Conservation (phyloP, 2,113 vertebrate genomes). For the Aptenodytes patagonicus region DNA sequence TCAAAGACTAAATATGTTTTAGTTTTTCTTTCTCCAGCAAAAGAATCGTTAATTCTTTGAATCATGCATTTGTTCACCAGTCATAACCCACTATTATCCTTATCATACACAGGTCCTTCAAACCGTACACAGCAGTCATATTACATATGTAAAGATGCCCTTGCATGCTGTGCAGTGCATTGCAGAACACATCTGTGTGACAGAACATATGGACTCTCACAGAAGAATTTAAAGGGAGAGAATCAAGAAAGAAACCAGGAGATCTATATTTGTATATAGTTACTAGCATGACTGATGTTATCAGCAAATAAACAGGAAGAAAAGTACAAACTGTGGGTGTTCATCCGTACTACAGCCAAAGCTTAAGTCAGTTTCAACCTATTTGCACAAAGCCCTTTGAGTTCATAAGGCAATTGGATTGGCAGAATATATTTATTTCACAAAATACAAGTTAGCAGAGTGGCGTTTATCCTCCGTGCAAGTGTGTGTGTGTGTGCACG, state of each 20-base stretch:
- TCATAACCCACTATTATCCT: not conserved
- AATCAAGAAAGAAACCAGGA: not conserved
- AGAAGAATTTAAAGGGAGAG: not conserved
- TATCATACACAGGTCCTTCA: not conserved
- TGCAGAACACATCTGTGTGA: not conserved
- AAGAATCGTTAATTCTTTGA: not conserved
- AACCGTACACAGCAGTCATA: no score
- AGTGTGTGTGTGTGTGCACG: rapidly evolving
- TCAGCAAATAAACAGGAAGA: not conserved
- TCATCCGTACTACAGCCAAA: not conserved
- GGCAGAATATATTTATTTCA: not conserved
- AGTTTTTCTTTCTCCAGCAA: not conserved
- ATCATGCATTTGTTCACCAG: not conserved
- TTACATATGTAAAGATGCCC: not conserved
- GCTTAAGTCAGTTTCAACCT: not conserved
- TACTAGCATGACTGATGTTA: not conserved
- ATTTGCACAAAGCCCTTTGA: not conserved
- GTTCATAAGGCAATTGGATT: not conserved
- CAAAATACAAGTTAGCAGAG: not conserved
- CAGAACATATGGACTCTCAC: not conserved
- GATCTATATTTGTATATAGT: not conserved
- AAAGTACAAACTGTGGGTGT: not conserved
- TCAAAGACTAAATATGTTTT: not conserved
- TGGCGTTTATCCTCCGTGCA: rapidly evolving
- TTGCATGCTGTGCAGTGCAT: not conserved